These are phyloP conservation scores for Prochilodus magdalenae DNA, from an alignment of 2,113 vertebrate species.

Conservation along the genomic window DNA sequence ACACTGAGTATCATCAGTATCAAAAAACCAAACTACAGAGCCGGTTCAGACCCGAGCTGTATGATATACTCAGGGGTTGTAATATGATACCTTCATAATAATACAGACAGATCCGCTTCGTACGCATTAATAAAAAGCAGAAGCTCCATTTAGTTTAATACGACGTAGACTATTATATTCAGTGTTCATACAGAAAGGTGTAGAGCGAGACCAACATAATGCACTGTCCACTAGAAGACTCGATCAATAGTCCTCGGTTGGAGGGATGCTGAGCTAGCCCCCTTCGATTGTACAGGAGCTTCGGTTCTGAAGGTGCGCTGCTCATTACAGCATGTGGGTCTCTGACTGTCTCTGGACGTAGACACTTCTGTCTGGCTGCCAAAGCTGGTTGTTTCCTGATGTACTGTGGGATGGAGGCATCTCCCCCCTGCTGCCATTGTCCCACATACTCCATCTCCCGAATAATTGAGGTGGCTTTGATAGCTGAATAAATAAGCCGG, in stretches of 20 bases:
- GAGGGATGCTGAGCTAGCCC: not conserved
- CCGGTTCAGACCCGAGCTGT: too few species aligned
- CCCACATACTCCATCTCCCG: not conserved
- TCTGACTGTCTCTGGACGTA: not conserved
- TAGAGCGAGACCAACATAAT: too few species aligned
- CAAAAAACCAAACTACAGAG: too few species aligned
- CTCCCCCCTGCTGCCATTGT: not conserved
- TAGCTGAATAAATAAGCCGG: conserved; percentile 3
- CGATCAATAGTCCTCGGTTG: not conserved
- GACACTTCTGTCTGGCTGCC: not conserved
- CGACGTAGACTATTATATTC: too few species aligned
- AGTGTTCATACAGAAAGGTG: not conserved
- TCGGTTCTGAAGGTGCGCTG: not conserved
- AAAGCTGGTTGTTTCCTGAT: not conserved
- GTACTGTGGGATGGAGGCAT: not conserved
- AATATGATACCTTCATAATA: too few species aligned
- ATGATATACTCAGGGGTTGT: too few species aligned
- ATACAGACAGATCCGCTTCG: too few species aligned
- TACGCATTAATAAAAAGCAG: too few species aligned
- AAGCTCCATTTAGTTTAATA: too few species aligned
- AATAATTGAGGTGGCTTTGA: conserved; percentile 22
- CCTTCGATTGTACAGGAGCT: not conserved
- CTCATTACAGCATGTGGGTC: not conserved
- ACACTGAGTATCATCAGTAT: too few species aligned
- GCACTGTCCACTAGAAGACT: not conserved